Evolutionary conservation across 2,888 invertebrate genomes (phyloP), one percentile per base, ranked within the genome.

Genomic region (Cerceris ruficornis): DNA sequence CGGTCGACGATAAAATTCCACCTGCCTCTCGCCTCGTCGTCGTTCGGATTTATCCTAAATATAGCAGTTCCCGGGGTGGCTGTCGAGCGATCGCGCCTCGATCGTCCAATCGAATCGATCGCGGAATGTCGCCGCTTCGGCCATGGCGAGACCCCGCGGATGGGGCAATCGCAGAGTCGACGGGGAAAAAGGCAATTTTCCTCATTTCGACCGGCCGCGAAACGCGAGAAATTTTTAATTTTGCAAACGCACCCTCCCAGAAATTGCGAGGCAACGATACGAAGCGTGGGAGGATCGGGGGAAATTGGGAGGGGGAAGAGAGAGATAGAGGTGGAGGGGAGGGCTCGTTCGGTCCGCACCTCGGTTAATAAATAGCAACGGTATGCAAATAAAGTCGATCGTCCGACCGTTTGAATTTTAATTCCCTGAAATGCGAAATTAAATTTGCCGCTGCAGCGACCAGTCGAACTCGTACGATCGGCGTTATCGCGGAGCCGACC

Each of bases 401-500:
- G 83, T 70, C 54, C 81, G 79, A 84, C 75, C 86, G 80, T 83
- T 84, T 80, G 83, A 88, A 86, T 86, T 88, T 87, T 87, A 88
- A 88, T 88, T 84, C 60, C 68, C 61, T 46, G 64, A 82, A 87
- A 84, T 84, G 76, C 71, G 74, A 77, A 83, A 83, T 86, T 80
- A 82, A 84, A 87, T 80, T 85, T 79, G 71, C 69, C 57, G 75
- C n/a, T 54, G 43, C 58, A 49, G 42, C 52, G 50, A 42, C 69
- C 64, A 58, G 75, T n/a, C 46, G 59, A 49, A 52, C 41, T 28
- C 49, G 58, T 52, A 52, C 69, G 64, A 62, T 71, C 52, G 13
- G 43, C 52, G 39, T 68, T 58, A 57, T 71, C 52, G 58, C 69
- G 46, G 60, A 58, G 59, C 71, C 67, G 52, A 52, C 65, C 46